phyloP scores from a whole-genome alignment of 2,113 vertebrate species.

The Hoplias malabaricus region DNA sequence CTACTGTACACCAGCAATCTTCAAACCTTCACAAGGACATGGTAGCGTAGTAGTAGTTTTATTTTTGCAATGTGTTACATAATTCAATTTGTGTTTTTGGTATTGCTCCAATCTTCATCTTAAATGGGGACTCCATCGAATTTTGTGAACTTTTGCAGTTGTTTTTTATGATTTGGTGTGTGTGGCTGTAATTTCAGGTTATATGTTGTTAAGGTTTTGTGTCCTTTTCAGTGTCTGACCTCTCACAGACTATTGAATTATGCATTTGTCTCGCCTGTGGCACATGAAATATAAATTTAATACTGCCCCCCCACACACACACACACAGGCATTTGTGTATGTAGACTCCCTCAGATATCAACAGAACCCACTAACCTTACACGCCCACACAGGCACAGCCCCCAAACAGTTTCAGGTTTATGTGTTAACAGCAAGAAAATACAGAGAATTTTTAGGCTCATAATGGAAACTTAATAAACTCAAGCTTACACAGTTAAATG shows the following conservation, averaged over 20 bases:
- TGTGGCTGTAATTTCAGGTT: not conserved
- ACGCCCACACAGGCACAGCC: not conserved
- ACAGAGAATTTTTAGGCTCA: too few relatives aligned
- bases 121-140: not conserved
- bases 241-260: not conserved
- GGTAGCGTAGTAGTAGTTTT: too few relatives aligned
- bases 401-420: not conserved
- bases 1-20: too few relatives aligned
- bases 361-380: not conserved
- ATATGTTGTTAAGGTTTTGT: not conserved
- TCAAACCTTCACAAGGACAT: too few relatives aligned
- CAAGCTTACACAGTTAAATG: too few relatives aligned
- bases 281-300: constrained; percentile 15
- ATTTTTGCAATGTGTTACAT: too few relatives aligned
- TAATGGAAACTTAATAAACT: too few relatives aligned
- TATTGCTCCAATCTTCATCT: not conserved
- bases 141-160: not conserved
- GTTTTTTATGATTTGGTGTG: not conserved
- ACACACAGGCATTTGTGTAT: not conserved
- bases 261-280: not conserved
- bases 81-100: too few relatives aligned
- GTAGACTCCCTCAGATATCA: not conserved
- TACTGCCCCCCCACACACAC: not conserved
- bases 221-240: not conserved
- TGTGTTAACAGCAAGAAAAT: not conserved